Evolutionary conservation across 2,888 invertebrate species (phyloP).

Genomic region (Acanthosepion lycidas): DNA sequence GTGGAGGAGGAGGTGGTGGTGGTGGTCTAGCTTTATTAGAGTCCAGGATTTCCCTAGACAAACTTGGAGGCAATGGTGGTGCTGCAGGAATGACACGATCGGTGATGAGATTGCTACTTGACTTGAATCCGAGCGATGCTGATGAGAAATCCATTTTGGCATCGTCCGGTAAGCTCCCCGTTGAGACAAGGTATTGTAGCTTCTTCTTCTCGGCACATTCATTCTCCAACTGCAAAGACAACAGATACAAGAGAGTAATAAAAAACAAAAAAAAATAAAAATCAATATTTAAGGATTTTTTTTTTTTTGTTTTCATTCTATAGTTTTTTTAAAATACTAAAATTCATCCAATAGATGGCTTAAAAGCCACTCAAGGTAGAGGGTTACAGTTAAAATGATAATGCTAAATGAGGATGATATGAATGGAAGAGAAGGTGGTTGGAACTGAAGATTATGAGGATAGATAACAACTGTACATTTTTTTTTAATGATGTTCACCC

Average conservation of each 20-base stretch:
- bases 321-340: no score
- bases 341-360: no score
- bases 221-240: conserved; percentile 66
- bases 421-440: no score
- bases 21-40: conserved; percentile 58
- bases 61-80: conserved; percentile 49
- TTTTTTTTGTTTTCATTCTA: neutral
- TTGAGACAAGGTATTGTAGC: conserved; percentile 88
- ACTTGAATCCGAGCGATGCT: conserved; percentile 56
- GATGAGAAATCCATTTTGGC: conserved; percentile 81
- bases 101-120: conserved; percentile 51
- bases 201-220: conserved; percentile 82
- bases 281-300: neutral
- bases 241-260: neutral
- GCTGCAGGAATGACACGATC: conserved; percentile 48
- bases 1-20: conserved; percentile 63
- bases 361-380: no score
- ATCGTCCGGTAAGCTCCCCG: conserved; percentile 94
- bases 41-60: neutral
- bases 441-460: no score
- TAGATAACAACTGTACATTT: no score
- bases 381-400: no score
- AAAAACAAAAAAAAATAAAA: no score
- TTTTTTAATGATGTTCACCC: no score
- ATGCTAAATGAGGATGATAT: no score